Base-by-base conservation (phyloP, 2,113 vertebrate genomes). In the Lepus europaeus region DNA sequence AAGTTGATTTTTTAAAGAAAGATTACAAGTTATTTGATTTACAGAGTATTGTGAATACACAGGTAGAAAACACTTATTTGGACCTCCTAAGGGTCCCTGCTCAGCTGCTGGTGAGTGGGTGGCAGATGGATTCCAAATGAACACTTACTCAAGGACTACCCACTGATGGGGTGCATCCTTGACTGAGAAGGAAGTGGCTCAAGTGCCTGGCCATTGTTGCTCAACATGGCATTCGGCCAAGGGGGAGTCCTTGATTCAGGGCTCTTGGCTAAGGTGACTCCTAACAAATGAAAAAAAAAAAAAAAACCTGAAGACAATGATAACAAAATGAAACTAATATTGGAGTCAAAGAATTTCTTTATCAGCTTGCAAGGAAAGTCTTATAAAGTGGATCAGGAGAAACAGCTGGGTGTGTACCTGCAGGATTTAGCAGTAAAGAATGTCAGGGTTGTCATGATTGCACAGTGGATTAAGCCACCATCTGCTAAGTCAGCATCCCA, bases 1-100 rank as follows among this genome's bases (percentile, higher is more conserved):
- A 78, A 72, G n/a, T 73, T 81, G 56, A 64, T 45, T 5, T 36
- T 95, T 90, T 84, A 93, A 4, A 80, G 33, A 74, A 87, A 22
- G 17, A 16, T 76, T 6, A 31, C 31, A 88, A 84, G 6, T 45
- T 45, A 73, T 53, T 49, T 78, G 25, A 51, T 11, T 85, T 76
- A 84, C 22, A 72, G 16, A 78, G 0, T 3, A 77, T 33, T 2
- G 0, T 72, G 27, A 92, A 27, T 80, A 56, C 5, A 81, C 45
- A 72, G 5, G 7, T 36, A 29, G 13, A 0, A 63, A 36, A 91
- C 3, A 25, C 2, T 69, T 63, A 49, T 39, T 29, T 73, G 33
- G 9, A 16, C 0, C 12, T 53, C 17, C 33, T 6, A 31, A 31
- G 11, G 13, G 3, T 3, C 4, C 23, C 22, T 51, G 5, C 17